Evolutionary conservation across 2,797 vertebrate genomes (phyloP), one percentile per base, ranked within the genome.

Genomic region (Meriones psammophilus): DNA sequence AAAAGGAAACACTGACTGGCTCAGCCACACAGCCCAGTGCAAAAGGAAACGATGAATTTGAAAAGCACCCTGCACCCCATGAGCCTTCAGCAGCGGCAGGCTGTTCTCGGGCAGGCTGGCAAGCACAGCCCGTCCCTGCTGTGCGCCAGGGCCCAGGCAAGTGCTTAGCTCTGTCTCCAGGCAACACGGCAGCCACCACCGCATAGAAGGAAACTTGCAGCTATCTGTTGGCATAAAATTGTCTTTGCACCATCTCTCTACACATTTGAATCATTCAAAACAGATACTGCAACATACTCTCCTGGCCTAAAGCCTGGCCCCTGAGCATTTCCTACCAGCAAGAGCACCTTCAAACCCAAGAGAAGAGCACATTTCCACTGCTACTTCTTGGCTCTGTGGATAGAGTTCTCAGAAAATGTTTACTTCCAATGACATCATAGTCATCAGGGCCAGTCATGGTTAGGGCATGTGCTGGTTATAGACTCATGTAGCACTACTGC

Each of bases 151-250:
- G n/a, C 74, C 30, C 14, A 71, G 68, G 73, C 22, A 22, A 79
- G 88, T 13, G 6, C 69, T 76, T 30, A 30, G 69, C 87, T 24
- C 56, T 0, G 50, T 94, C 69, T 92, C 94, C 94, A 88, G 30
- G 91, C 94, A 73, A 84, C 93, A 17, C 17, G 54, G 66, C 28
- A 10, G 86, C 80, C 39, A 3, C 80, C 58, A 76, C 54, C 2
- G 0, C 42, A n/a, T 12, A 69, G 39, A 14, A 66, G 30, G 54
- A 76, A 30, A 8, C 68, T 26, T 0, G 3, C n/a, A 88, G 80
- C 60, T 62, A 1, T 42, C 30, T 71, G 69, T 20, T 58, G 39
- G 88, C 66, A 86, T 77, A 62, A 80, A 90, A 9, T 30, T 58
- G 10, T 62, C 84, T 28, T 26, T n/a, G 77, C 54, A 54, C 15